These are phyloP conservation scores for Mesocentrotus franciscanus DNA, from an alignment of 53 echinoderm and acorn worm genomes.

Conservation along the genomic window DNA sequence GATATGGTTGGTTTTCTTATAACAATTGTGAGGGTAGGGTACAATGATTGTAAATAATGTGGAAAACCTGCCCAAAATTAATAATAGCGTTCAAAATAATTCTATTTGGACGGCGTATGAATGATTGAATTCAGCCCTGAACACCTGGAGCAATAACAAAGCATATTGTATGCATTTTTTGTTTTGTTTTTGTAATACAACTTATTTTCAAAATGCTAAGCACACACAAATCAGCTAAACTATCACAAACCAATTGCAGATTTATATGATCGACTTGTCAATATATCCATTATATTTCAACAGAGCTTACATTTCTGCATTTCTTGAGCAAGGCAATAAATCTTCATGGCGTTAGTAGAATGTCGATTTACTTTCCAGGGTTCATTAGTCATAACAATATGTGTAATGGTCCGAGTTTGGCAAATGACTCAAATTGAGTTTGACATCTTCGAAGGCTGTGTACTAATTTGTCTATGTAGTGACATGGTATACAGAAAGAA, in stretches of 20 bases:
- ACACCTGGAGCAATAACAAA: neutral
- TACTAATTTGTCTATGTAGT: conserved; percentile 16
- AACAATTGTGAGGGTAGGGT: too few species aligned
- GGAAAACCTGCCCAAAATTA: neutral
- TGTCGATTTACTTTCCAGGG: neutral
- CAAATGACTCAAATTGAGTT: conserved; percentile 19
- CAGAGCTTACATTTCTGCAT: neutral
- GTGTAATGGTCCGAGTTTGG: conserved; percentile 27
- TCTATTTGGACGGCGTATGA: neutral
- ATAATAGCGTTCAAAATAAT: neutral
- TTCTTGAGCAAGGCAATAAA: neutral
- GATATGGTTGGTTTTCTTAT: neutral
- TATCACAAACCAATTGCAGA: neutral
- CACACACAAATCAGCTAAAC: too few species aligned
- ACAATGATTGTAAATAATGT: neutral
- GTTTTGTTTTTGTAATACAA: neutral
- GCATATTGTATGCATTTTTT: neutral
- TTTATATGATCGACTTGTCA: neutral
- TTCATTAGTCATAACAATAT: conserved; percentile 31
- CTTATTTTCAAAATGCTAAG: neutral
- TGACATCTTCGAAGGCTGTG: neutral
- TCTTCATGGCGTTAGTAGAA: neutral
- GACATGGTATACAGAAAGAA: neutral
- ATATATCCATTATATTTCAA: neutral
- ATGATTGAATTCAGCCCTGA: neutral